phyloP scores from a whole-genome alignment of 2,113 vertebrate genomes.

The Xiphophorus maculatus region DNA sequence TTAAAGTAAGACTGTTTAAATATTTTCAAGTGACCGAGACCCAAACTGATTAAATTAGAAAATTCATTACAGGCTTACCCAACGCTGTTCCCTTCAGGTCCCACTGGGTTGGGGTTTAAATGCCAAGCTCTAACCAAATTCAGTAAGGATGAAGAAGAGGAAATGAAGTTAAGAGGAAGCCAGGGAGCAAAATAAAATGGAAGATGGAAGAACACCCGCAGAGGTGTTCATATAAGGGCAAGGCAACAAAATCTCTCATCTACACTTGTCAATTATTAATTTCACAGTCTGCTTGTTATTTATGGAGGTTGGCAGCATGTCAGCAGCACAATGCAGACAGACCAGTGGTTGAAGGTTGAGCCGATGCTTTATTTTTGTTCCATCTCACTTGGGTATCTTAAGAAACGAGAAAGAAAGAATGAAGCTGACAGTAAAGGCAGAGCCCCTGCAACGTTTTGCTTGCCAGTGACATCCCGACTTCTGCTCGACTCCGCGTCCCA shows the following conservation, averaged over 20 bases:
- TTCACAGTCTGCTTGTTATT: conserved; percentile 47
- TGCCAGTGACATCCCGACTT: background rate
- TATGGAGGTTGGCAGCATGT: conserved; percentile 36
- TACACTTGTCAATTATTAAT: conserved; percentile 65
- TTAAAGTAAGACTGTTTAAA: conserved; percentile 41
- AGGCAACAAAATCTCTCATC: conserved; percentile 47
- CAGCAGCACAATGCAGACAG: conserved; percentile 9
- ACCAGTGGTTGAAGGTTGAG: conserved; percentile 14
- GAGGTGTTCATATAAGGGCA: conserved; percentile 31
- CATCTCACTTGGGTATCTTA: conserved; percentile 30
- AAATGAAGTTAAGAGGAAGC: conserved; percentile 42
- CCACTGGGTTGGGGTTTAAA: conserved; percentile 50
- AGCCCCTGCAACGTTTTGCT: background rate
- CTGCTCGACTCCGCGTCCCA: background rate
- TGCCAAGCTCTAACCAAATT: conserved; percentile 53
- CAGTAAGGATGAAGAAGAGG: conserved; percentile 38
- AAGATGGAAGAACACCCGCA: conserved; percentile 22
- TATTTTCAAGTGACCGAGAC: conserved; percentile 53
- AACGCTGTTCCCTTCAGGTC: conserved; percentile 37
- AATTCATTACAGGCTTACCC: conserved; percentile 19
- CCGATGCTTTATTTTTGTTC: conserved; percentile 45
- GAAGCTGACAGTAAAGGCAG: conserved; percentile 1
- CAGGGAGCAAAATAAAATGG: conserved; percentile 31
- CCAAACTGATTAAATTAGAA: conserved; percentile 56
- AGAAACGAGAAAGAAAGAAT: conserved; percentile 17